These are phyloP conservation scores for Crocuta crocuta DNA, from an alignment of 2,113 vertebrate species.

Conservation along the genomic window DNA sequence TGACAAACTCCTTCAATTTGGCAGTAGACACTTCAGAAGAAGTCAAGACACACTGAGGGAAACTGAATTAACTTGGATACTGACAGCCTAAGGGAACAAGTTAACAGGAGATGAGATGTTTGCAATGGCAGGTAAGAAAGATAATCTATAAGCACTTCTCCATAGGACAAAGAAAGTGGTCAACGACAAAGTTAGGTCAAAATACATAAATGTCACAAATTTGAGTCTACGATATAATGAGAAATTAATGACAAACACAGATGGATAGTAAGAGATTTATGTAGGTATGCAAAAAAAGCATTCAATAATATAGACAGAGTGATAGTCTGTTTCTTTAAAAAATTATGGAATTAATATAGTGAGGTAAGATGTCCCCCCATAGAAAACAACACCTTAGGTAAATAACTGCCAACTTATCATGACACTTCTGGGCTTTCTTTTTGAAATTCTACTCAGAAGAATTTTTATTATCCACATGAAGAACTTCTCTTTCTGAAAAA, in stretches of 20 bases:
- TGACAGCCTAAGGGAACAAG: background rate
- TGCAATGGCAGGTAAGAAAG: background rate
- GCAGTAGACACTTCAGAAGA: background rate
- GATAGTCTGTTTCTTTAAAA: background rate
- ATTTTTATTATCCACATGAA: background rate
- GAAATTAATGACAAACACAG: background rate
- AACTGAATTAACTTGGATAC: background rate
- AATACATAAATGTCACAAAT: background rate
- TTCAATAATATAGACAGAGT: background rate
- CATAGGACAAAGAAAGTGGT: background rate
- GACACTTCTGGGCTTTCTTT: background rate
- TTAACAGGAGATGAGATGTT: background rate
- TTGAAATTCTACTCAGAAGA: background rate
- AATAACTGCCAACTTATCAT: background rate
- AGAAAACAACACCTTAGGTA: background rate
- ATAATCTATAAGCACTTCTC: background rate
- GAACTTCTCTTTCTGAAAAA: background rate
- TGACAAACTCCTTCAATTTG: background rate
- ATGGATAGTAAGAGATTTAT: background rate
- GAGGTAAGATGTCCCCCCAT: background rate
- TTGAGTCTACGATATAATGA: background rate
- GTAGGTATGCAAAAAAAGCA: background rate
- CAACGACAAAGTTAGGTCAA: background rate
- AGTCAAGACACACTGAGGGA: background rate
- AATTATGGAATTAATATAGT: background rate